Evolutionary conservation across 2,797 vertebrate genomes (phyloP), one percentile per base, ranked within the genome.

Genomic region (Phalloptychus januarius): DNA sequence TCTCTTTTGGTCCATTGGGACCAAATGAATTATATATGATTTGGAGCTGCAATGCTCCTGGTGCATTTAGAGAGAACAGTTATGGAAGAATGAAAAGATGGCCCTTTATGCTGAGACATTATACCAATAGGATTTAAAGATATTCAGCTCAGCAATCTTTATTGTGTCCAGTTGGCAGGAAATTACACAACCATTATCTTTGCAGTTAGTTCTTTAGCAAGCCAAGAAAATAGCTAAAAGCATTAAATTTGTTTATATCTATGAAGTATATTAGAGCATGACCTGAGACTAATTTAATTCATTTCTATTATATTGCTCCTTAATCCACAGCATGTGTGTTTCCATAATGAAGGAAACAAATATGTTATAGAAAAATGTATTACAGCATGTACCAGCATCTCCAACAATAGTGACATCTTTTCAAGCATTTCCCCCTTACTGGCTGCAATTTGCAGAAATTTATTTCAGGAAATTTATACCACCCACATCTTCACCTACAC

Each of bases 81-180:
- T 91, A 87, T 56, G 70, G 85, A 89, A 90, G 83, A 86, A 83
- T 81, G 85, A 85, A 90, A 91, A 77, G 40, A 70, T 70, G 67
- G 75, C 87, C 87, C 86, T 91, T 89, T 83, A 85, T 81, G 78
- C 85, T 63, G 84, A 87, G 83, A 85, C 90, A 92, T 88, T 90
- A 88, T 82, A 84, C 88, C 82, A 86, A 52, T 85, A 86, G 81
- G 72, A 83, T 85, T 83, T 83, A 88, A 89, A 87, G 88, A 75
- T 70, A 58, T 83, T 89, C 86, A 86, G 77, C 71, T 72, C 76
- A 81, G 85, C 79, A 61, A 71, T 88, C 81, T 90, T 91, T 92
- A 91, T 87, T 80, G 83, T 90, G 79, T 88, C 86, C 83, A 85
- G 92, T 94, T 94, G 90, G 92, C 86, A 87, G 79, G 72, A 71